Percentiles rank a stretch among this genome's conserved stretches.
Conservation (phyloP, 2,113 vertebrate genomes). For the Tyrannus savana region DNA sequence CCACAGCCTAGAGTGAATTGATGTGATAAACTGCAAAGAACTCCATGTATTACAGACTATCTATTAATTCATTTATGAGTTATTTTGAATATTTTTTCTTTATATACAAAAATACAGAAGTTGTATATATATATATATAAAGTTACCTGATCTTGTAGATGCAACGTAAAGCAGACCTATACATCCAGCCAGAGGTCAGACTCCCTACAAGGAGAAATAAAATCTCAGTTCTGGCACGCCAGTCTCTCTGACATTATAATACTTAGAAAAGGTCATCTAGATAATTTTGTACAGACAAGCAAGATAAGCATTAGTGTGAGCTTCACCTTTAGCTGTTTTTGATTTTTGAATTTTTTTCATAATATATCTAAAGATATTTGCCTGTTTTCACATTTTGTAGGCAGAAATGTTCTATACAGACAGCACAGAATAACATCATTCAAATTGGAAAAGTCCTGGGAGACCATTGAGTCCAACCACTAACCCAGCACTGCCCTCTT, state of each 20-base stretch:
- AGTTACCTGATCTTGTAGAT: neutral
- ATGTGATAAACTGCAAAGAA: neutral
- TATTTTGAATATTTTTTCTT: neutral
- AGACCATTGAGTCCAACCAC: neutral
- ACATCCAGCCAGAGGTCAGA: neutral
- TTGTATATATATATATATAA: neutral
- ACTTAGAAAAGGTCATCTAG: neutral
- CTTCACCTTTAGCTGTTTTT: neutral
- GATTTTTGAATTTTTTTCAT: neutral
- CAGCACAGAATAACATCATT: neutral
- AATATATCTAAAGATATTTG: neutral
- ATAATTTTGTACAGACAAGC: neutral
- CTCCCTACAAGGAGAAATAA: neutral
- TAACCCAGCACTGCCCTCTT: neutral
- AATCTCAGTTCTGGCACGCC: neutral
- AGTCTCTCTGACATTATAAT: neutral
- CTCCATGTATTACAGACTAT: neutral
- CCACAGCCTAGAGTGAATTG: neutral
- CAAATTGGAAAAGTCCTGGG: neutral
- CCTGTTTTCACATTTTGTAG: neutral
- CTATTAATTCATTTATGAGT: neutral
- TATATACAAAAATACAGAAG: neutral
- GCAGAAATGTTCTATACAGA: neutral
- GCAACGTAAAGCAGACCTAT: neutral
- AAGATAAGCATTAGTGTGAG: neutral